Percentiles rank a stretch among this genome's conserved stretches.
These are phyloP conservation scores for Gymnocypris eckloni DNA, from an alignment of 2,797 vertebrate species.

Conservation along the genomic window DNA sequence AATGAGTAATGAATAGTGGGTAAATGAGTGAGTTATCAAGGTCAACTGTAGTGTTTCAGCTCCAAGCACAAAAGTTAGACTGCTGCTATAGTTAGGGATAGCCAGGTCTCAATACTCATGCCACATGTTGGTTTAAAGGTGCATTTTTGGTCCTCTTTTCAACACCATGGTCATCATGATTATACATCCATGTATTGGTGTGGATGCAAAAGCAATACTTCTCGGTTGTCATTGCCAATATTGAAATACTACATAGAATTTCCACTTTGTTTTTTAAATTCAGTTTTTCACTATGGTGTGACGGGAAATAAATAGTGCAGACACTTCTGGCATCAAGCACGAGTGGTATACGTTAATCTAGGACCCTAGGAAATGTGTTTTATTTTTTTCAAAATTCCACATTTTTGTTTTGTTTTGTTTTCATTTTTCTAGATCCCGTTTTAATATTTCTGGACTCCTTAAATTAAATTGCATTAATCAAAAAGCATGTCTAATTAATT, in stretches of 20 bases:
- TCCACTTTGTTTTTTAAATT: neutral
- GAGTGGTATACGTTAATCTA: too few species aligned
- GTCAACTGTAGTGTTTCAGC: constrained; percentile 27
- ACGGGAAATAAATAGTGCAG: too few species aligned
- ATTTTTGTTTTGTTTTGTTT: too few species aligned
- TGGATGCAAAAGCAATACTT: neutral
- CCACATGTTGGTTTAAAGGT: neutral
- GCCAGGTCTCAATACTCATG: neutral
- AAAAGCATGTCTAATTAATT: too few species aligned
- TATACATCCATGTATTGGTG: neutral
- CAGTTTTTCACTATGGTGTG: too few species aligned
- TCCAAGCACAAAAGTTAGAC: constrained; percentile 10
- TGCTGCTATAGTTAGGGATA: constrained; percentile 14
- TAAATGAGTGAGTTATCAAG: constrained; percentile 49
- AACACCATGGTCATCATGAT: too few species aligned
- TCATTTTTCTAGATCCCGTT: too few species aligned
- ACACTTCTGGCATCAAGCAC: too few species aligned
- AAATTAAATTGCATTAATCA: too few species aligned
- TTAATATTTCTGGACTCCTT: too few species aligned
- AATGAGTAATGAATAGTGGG: constrained; percentile 52
- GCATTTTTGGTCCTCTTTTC: neutral
- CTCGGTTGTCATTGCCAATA: neutral
- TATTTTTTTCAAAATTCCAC: too few species aligned
- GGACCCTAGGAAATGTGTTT: too few species aligned
- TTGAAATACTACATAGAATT: neutral